A percentile compares a stretch with the other conserved stretches of the same genome.
These are phyloP conservation scores for Dryobotodes eremita DNA, from an alignment of 2,888 invertebrate species.

Conservation along the genomic window DNA sequence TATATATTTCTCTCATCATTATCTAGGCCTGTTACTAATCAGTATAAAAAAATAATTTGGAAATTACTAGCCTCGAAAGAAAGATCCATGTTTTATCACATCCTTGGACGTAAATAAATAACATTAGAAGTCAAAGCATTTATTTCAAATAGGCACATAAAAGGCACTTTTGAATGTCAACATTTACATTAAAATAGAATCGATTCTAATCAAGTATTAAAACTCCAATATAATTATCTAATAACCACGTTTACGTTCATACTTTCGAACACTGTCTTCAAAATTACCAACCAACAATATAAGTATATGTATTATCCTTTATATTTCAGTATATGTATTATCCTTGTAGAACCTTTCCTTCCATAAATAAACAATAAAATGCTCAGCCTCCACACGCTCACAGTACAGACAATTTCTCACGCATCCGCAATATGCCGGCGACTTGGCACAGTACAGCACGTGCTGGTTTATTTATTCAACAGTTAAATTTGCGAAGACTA, in stretches of 20 bases:
- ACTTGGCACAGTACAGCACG: conserved; percentile 20
- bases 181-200: too few relatives aligned
- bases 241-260: too few relatives aligned
- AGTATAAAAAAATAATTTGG: background rate
- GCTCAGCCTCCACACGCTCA: background rate
- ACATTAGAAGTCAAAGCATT: too few relatives aligned
- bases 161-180: too few relatives aligned
- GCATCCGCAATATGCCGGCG: conserved; percentile 25
- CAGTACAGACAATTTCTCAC: conserved; percentile 45
- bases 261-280: background rate
- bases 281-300: background rate
- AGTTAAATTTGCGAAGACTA: too few relatives aligned
- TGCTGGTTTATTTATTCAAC: conserved; percentile 3
- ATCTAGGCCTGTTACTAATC: too few relatives aligned
- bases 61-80: background rate
- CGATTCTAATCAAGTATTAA: too few relatives aligned
- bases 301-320: background rate
- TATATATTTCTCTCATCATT: background rate
- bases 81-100: background rate
- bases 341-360: background rate
- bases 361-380: background rate
- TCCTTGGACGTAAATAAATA: too few relatives aligned
- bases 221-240: too few relatives aligned
- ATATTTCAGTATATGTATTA: background rate
- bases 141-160: too few relatives aligned